Conservation (phyloP, 2,888 invertebrate species). For the Yponomeuta sedellus region DNA sequence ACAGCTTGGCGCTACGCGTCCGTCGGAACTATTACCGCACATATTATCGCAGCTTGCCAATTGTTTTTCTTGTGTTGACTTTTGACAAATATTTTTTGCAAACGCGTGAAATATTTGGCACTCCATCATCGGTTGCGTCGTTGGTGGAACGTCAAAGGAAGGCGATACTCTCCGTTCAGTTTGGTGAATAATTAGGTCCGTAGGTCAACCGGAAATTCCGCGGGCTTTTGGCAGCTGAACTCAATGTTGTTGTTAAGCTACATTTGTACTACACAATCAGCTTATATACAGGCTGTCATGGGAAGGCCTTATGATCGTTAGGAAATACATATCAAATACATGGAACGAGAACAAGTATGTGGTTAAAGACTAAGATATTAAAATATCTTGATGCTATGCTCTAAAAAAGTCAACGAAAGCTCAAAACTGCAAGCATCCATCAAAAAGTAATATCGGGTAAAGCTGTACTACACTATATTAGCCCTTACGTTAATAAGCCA, state of each 20-base stretch:
- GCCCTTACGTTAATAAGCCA: slow-evolving; percentile 30
- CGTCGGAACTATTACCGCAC: slow-evolving; percentile 31
- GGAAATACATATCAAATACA: no score
- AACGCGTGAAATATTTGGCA: slow-evolving; percentile 45
- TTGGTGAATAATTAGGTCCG: slow-evolving; percentile 14
- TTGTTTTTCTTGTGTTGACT: slow-evolving; percentile 41
- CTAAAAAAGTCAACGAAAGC: no score
- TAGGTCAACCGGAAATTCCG: slow-evolving; percentile 29
- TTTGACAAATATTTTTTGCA: slow-evolving; percentile 37
- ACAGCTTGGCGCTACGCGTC: background rate
- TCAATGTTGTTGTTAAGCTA: slow-evolving; percentile 13
- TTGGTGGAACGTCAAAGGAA: slow-evolving; percentile 33
- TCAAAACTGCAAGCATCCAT: no score
- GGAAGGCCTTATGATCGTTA: background rate
- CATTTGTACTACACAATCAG: no score
- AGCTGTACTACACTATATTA: slow-evolving; percentile 8
- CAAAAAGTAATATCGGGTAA: no score
- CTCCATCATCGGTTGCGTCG: slow-evolving; percentile 35
- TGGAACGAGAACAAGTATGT: no score
- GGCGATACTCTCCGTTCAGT: slow-evolving; percentile 31
- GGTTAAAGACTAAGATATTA: no score
- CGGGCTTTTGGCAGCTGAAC: slow-evolving; percentile 43
- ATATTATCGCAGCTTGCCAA: slow-evolving; percentile 51
- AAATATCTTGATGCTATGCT: no score
- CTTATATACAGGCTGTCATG: slow-evolving; percentile 30